These are phyloP conservation scores for Phoenoteleia sp. DNA, from an alignment of 2,888 invertebrate genomes.

Conservation along the genomic window DNA sequence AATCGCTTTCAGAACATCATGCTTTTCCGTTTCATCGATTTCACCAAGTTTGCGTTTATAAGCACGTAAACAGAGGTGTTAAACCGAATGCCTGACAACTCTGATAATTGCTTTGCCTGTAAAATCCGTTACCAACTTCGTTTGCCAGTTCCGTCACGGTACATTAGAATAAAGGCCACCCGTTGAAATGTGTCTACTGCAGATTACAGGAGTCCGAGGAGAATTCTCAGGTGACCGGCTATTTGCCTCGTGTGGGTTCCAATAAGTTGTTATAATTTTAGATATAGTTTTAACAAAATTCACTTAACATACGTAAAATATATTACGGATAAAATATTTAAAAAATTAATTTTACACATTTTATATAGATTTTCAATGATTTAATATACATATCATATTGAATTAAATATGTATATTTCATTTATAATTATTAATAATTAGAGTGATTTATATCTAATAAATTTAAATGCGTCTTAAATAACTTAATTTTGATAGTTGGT, in stretches of 20 bases:
- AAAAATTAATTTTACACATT: too few species aligned
- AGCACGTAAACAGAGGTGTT: conserved; percentile 82
- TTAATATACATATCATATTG: too few species aligned
- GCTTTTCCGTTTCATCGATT: conserved; percentile 76
- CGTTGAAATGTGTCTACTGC: conserved; percentile 77
- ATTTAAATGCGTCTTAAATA: too few species aligned
- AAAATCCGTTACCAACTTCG: conserved; percentile 83
- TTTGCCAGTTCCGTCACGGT: conserved; percentile 81
- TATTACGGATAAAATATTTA: too few species aligned
- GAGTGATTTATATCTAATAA: too few species aligned
- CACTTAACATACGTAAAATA: too few species aligned
- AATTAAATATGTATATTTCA: too few species aligned
- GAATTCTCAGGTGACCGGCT: conserved; percentile 65
- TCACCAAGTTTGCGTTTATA: conserved; percentile 80
- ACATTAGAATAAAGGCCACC: conserved; percentile 74
- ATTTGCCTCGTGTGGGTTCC: conserved; percentile 52
- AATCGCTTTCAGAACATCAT: conserved; percentile 66
- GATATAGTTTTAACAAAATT: too few species aligned
- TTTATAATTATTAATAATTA: too few species aligned
- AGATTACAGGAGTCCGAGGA: conserved; percentile 65
- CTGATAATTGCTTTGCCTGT: conserved; percentile 84
- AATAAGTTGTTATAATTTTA: conserved; percentile 69
- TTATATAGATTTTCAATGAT: too few species aligned
- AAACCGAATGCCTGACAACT: conserved; percentile 84
- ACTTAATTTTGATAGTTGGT: too few species aligned